phyloP scores from a whole-genome alignment of 1,140 invertebrate species.

The Saxidomus purpurata region DNA sequence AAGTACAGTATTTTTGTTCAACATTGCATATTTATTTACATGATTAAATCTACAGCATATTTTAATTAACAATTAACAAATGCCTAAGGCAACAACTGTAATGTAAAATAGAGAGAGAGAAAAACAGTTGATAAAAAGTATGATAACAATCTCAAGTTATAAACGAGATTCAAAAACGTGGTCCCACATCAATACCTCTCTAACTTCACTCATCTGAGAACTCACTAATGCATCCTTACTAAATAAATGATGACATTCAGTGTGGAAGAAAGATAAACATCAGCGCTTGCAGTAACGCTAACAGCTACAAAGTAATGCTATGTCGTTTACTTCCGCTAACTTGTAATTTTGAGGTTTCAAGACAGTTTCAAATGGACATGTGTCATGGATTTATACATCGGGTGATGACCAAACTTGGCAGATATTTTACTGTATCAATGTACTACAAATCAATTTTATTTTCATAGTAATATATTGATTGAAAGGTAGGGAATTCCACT shows the following conservation, averaged over 20 bases:
- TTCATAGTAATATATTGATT: too few species aligned
- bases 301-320: not conserved
- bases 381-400: too few species aligned
- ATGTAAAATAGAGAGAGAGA: too few species aligned
- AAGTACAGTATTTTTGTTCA: not conserved
- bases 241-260: not conserved
- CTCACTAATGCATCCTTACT: not conserved
- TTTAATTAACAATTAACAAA: not conserved
- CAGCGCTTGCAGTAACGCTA: not conserved
- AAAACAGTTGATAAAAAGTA: not conserved
- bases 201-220: not conserved
- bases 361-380: too few species aligned
- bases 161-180: conserved; percentile 3
- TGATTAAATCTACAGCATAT: not conserved
- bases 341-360: too few species aligned
- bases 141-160: not conserved
- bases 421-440: too few species aligned
- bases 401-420: too few species aligned
- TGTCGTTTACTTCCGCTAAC: not conserved
- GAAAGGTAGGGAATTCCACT: too few species aligned
- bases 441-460: too few species aligned
- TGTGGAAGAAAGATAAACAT: not conserved
- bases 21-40: not conserved
- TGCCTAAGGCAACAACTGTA: not conserved
- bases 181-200: not conserved